A percentile compares a stretch with the other conserved stretches of the same genome.
These are phyloP conservation scores for Cataglyphis altisquamis DNA, from an alignment of 2,888 invertebrate species.

Conservation along the genomic window DNA sequence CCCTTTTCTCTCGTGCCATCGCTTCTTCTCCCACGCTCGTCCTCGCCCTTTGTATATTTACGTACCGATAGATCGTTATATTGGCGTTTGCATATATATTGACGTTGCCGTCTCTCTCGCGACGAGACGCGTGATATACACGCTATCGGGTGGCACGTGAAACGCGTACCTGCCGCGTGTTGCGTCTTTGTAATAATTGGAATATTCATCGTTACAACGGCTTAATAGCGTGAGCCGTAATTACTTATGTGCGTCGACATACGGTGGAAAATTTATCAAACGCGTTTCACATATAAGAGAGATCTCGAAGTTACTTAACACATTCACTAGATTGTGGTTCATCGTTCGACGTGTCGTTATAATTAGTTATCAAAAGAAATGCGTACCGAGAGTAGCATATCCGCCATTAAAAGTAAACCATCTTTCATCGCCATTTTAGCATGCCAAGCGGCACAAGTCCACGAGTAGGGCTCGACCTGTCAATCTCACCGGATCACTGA, in stretches of 20 bases:
- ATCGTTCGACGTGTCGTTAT: neutral
- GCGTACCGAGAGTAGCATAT: conserved; percentile 26
- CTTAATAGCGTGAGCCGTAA: neutral
- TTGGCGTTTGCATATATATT: conserved; percentile 86
- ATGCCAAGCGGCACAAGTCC: conserved; percentile 73
- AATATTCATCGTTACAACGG: neutral
- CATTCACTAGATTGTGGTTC: neutral
- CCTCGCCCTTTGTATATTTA: conserved; percentile 82
- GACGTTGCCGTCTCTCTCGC: conserved; percentile 80
- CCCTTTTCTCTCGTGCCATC: conserved; percentile 62
- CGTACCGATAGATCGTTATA: conserved; percentile 86
- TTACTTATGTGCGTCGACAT: neutral
- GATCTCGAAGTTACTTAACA: neutral
- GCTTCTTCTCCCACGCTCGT: conserved; percentile 58
- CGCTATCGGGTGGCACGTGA: conserved; percentile 61
- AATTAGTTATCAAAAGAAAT: neutral
- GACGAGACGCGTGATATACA: conserved; percentile 71
- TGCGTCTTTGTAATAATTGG: neutral
- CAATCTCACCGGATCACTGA: conserved; percentile 83
- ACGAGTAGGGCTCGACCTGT: conserved; percentile 80
- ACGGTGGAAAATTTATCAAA: neutral
- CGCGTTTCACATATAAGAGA: neutral
- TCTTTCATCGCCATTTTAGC: conserved; percentile 85
- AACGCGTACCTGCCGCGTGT: conserved; percentile 32
- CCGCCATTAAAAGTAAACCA: conserved; percentile 84